Conservation (phyloP, 92 coral and sea anemone species). For the Phenganax stokvisi region DNA sequence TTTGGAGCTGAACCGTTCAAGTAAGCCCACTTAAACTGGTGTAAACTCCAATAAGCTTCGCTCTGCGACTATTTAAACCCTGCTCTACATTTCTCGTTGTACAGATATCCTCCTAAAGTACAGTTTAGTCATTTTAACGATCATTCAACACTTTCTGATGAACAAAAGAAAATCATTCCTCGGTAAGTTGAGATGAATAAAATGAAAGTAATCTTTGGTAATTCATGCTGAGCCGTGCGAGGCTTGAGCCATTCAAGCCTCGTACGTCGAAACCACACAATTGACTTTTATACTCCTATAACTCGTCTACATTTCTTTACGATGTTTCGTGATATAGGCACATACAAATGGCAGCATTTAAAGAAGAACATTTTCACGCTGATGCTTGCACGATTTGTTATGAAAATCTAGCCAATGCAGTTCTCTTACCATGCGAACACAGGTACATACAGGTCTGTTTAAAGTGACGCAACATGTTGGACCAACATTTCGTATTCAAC, state of each 20-base stretch:
- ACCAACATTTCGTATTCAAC: too few species aligned
- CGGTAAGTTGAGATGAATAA: conserved; percentile 50
- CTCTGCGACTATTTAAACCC: too few species aligned
- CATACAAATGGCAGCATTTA: conserved; percentile 67
- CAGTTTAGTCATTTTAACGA: conserved; percentile 75
- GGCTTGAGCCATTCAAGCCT: too few species aligned
- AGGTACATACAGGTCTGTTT: conserved; percentile 45
- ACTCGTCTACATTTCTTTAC: background rate
- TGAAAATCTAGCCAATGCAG: conserved; percentile 70
- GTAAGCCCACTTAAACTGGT: conserved; percentile 43
- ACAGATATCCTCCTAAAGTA: conserved; percentile 72
- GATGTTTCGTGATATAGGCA: conserved; percentile 49
- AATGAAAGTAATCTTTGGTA: background rate
- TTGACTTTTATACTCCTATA: background rate
- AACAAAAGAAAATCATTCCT: conserved; percentile 77
- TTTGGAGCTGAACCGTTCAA: conserved; percentile 91
- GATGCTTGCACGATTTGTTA: conserved; percentile 92
- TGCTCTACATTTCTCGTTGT: background rate
- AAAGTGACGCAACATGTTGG: too few species aligned
- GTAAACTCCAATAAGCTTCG: background rate
- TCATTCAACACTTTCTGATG: conserved; percentile 67
- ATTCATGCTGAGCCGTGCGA: too few species aligned
- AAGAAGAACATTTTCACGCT: conserved; percentile 71
- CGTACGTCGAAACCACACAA: background rate
- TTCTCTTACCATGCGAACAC: conserved; percentile 77